Base-by-base conservation (phyloP, 2,888 invertebrate genomes). In the Timema podura region DNA sequence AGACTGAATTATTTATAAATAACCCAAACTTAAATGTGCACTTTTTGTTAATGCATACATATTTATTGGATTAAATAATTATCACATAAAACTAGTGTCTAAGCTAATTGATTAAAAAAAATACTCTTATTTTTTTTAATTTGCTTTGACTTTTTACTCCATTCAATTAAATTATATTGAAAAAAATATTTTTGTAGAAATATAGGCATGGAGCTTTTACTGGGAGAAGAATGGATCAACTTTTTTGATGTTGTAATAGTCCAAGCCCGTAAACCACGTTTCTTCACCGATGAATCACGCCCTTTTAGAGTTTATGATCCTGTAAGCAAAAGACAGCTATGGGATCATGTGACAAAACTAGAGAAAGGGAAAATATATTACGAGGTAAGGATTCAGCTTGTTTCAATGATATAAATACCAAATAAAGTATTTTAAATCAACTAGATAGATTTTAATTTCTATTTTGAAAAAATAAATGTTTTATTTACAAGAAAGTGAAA, bases 201-300 rank as follows among this genome's bases (percentile, higher is more conserved):
- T 80, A 89, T 90, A 72, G 98, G 98, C 0, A 95, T 98, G 95
- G 89, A 87, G 72, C 91, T 91, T 81, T 83, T 98, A 75, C 89
- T 95, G 2, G 98, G 98, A 0, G 79, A 85, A 6, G 89, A 95
- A 75, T 98, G 98, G 98, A 87, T 90, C 70, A 88, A 93, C 0
- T 90, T 88, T 78, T 98, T 98, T 82, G 96, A 98, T 81, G 92
- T 98, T 30, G 89, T 98, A 57, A 93, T 98, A 71, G 95, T 95
- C 1, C 93, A 93, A 79, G 98, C 98, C 2, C 89, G 96, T 77
- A 98, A 99, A 80, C 98, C 98, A 0, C 90, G 91, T 77, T 99
- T 98, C 83, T 99, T 98, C 83, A 94, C 93, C 0, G 95, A 96
- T 78, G 89, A 91, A 77, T 92, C 94, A 74, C 88, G 96, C 44